A percentile compares a stretch with the other conserved stretches of the same genome.
These are phyloP conservation scores for Pararge aegeria DNA, from an alignment of 1,140 invertebrate genomes.

Conservation along the genomic window DNA sequence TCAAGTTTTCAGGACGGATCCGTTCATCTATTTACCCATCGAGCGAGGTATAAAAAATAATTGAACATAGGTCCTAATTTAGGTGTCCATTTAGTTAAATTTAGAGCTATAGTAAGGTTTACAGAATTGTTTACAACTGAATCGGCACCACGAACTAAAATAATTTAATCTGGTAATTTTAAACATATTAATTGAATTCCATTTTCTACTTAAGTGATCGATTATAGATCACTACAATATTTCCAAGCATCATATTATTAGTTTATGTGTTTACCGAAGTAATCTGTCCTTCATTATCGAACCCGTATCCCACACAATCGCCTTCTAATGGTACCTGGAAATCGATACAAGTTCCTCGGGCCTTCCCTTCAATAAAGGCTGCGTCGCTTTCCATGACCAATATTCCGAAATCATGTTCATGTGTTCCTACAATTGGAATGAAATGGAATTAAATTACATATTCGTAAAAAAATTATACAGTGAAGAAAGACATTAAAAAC, in stretches of 20 bases:
- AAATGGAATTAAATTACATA: not conserved
- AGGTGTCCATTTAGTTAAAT: too few relatives aligned
- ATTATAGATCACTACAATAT: too few relatives aligned
- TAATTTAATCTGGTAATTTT: too few relatives aligned
- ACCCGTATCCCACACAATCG: constrained; percentile 20
- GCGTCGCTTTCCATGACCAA: constrained; percentile 21
- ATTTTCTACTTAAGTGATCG: too few relatives aligned
- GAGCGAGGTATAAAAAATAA: too few relatives aligned
- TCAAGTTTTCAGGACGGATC: not conserved
- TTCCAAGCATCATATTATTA: not conserved
- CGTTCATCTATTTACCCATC: too few relatives aligned
- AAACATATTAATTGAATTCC: too few relatives aligned
- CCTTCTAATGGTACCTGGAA: not conserved
- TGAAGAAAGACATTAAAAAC: too few relatives aligned
- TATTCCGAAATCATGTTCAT: constrained; percentile 29
- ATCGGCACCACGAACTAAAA: too few relatives aligned
- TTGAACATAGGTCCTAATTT: too few relatives aligned
- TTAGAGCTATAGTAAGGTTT: too few relatives aligned
- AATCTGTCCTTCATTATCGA: constrained; percentile 16
- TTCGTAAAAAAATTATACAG: not conserved
- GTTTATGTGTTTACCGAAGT: not conserved
- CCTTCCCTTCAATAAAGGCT: constrained; percentile 6
- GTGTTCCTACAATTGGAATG: constrained; percentile 23
- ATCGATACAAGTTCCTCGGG: constrained; percentile 28
- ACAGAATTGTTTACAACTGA: too few relatives aligned